Percentiles rank a stretch among this genome's conserved stretches.
Conservation (phyloP, 2,888 invertebrate species). For the Piscicola geometra region DNA sequence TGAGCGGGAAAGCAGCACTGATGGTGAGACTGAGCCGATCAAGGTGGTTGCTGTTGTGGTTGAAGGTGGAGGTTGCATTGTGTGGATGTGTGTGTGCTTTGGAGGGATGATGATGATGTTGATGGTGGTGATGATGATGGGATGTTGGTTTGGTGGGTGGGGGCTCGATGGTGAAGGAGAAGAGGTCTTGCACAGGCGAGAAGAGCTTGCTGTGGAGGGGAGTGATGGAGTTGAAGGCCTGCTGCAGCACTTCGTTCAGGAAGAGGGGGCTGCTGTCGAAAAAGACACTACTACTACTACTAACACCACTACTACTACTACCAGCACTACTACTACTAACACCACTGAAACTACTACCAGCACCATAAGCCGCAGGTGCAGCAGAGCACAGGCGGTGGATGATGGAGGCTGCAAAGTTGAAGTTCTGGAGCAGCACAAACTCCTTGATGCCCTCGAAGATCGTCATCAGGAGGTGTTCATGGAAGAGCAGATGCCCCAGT, state of each 20-base stretch:
- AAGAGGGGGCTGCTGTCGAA: background rate
- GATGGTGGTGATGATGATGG: too few species aligned
- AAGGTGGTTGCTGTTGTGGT: too few species aligned
- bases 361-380: background rate
- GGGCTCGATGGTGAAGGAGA: background rate
- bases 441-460: background rate
- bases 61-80: too few species aligned
- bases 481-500: background rate
- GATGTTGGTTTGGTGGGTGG: background rate
- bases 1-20: background rate
- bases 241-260: slow-evolving; percentile 6
- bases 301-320: too few species aligned
- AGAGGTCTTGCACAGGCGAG: slow-evolving; percentile 6
- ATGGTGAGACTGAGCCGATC: background rate
- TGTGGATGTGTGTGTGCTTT: too few species aligned
- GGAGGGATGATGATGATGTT: background rate
- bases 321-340: too few species aligned
- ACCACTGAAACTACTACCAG: too few species aligned
- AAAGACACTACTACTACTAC: background rate
- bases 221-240: background rate
- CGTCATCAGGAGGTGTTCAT: background rate
- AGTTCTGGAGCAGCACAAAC: slow-evolving; percentile 6
- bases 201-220: background rate
- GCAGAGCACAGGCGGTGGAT: background rate
- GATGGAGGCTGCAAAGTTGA: slow-evolving; percentile 3